Conservation (phyloP, 1,140 invertebrate species). For the Thaumatotibia leucotreta region DNA sequence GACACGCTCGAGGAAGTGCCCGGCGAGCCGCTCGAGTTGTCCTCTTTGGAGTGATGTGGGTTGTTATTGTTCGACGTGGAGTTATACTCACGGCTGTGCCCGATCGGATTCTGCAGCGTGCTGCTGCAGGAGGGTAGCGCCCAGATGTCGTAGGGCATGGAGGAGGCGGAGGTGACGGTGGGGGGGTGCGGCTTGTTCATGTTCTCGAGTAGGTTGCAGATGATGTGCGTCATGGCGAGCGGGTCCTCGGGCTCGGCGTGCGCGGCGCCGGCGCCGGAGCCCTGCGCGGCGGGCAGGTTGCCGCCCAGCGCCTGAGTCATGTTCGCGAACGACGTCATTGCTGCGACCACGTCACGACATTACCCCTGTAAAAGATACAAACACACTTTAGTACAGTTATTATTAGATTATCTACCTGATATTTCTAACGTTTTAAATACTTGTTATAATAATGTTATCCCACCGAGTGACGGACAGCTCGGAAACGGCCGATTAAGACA, state of each 20-base stretch:
- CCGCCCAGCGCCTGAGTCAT: constrained; percentile 54
- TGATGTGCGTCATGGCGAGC: constrained; percentile 60
- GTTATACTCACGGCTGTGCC: constrained; percentile 44
- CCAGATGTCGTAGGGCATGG: constrained; percentile 58
- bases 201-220: constrained; percentile 66
- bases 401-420: no score
- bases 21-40: constrained; percentile 66
- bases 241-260: constrained; percentile 47
- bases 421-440: no score
- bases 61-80: constrained; percentile 47
- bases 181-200: constrained; percentile 52
- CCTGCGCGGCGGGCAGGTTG: constrained; percentile 50
- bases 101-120: constrained; percentile 44
- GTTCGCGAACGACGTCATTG: constrained; percentile 63
- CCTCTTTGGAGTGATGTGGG: constrained; percentile 54
- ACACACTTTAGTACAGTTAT: background rate
- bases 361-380: constrained; percentile 46
- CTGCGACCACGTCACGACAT: constrained; percentile 45
- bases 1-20: constrained; percentile 70
- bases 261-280: constrained; percentile 23
- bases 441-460: no score
- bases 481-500: no score
- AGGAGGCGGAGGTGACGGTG: constrained; percentile 44
- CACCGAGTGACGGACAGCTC: no score
- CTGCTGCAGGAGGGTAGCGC: constrained; percentile 46